Conservation (phyloP, 1,140 invertebrate species). For the Trissolcus basalis region DNA sequence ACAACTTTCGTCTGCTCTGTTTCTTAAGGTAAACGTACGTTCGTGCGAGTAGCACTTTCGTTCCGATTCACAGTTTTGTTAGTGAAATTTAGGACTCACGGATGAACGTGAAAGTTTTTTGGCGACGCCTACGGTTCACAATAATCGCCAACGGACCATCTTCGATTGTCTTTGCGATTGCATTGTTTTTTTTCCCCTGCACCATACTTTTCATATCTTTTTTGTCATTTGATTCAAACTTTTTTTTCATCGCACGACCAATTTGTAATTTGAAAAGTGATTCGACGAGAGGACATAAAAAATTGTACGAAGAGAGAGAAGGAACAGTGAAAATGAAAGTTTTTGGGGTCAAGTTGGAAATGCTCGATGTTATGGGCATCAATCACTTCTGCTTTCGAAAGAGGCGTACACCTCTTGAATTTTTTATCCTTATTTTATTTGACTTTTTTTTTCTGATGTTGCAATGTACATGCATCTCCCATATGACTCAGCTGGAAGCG, state of each 20-base stretch:
- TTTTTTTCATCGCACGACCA: neutral
- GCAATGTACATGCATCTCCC: constrained; percentile 24
- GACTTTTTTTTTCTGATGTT: constrained; percentile 26
- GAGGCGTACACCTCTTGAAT: constrained; percentile 12
- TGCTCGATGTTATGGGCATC: constrained; percentile 36
- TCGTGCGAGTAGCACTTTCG: constrained; percentile 65
- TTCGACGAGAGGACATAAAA: neutral
- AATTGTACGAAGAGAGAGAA: constrained; percentile 8
- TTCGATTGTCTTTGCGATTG: no score
- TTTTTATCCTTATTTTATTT: neutral
- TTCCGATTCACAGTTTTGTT: constrained; percentile 66
- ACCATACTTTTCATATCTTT: no score
- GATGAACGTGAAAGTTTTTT: constrained; percentile 67
- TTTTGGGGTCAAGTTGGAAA: constrained; percentile 53
- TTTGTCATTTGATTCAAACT: no score
- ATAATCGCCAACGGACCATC: constrained; percentile 22
- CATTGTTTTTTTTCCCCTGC: no score
- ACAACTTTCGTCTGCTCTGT: constrained; percentile 66
- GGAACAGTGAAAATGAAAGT: constrained; percentile 51
- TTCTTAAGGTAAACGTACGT: constrained; percentile 65
- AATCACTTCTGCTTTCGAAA: constrained; percentile 56
- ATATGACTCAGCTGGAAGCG: neutral
- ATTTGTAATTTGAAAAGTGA: neutral
- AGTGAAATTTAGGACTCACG: constrained; percentile 69
- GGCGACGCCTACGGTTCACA: constrained; percentile 44